A percentile compares a stretch with the other conserved stretches of the same genome.
Conservation (phyloP, 2,797 vertebrate species). For the Lepidocolaptes lacrymiger region DNA sequence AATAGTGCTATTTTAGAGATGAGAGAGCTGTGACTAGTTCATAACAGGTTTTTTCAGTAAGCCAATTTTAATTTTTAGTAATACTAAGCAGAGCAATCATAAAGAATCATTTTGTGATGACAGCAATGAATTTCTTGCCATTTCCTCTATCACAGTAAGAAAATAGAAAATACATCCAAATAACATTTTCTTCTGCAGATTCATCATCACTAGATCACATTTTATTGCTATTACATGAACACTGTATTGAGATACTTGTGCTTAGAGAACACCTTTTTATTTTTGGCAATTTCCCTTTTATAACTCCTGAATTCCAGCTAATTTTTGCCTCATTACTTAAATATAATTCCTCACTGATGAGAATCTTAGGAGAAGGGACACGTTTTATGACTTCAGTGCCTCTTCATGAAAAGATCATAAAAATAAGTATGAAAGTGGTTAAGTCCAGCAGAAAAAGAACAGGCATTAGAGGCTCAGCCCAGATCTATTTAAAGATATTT, state of each 20-base stretch:
- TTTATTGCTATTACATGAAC: slow-evolving; percentile 19
- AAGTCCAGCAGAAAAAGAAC: neutral
- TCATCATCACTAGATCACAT: neutral
- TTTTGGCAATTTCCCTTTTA: slow-evolving; percentile 36
- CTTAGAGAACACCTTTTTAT: slow-evolving; percentile 25
- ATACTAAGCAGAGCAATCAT: neutral
- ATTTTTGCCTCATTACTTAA: slow-evolving; percentile 51
- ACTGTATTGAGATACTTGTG: neutral
- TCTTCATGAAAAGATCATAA: neutral
- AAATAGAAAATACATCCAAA: slow-evolving; percentile 23
- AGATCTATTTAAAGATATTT: neutral
- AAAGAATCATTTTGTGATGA: neutral
- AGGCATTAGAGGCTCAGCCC: neutral
- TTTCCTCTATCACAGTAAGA: slow-evolving; percentile 2
- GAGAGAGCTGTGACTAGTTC: neutral
- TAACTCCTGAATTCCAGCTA: slow-evolving; percentile 31
- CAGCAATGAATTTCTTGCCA: neutral
- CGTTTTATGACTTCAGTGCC: neutral
- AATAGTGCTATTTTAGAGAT: neutral
- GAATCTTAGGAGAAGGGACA: neutral
- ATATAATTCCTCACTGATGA: slow-evolving; percentile 34
- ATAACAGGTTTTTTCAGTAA: neutral
- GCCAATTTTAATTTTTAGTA: neutral
- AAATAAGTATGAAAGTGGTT: neutral
- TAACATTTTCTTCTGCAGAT: slow-evolving; percentile 10